Evolutionary conservation across 2,797 vertebrate species (phyloP).

Genomic region (Halcyon badia): DNA sequence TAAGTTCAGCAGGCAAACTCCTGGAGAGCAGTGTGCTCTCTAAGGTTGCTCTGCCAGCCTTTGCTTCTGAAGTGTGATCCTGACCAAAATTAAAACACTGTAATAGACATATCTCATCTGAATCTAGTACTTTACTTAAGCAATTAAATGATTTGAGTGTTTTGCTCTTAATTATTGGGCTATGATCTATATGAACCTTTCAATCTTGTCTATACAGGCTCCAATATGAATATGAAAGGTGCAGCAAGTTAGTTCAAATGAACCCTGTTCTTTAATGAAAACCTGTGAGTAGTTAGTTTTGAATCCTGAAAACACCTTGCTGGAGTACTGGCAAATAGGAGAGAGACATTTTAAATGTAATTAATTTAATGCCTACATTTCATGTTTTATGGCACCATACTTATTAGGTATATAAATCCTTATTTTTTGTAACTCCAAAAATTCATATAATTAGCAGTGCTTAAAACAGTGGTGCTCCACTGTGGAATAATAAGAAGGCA

Average conservation of each 20-base stretch:
- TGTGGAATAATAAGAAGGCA: neutral
- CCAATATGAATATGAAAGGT: neutral
- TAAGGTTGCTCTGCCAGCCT: neutral
- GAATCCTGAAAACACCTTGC: neutral
- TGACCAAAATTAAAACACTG: fast-evolving
- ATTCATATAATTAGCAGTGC: neutral
- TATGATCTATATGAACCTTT: neutral
- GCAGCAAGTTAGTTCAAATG: neutral
- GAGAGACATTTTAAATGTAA: neutral
- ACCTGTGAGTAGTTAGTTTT: neutral
- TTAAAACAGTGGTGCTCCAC: neutral
- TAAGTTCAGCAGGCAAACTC: neutral
- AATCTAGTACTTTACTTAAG: neutral
- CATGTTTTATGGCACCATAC: neutral
- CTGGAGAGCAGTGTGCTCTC: neutral
- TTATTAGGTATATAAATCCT: neutral
- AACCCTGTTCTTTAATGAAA: neutral
- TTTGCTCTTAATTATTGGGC: neutral
- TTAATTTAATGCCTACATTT: neutral
- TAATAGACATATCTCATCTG: neutral
- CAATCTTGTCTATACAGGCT: neutral
- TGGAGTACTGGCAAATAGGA: neutral
- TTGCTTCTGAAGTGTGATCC: neutral
- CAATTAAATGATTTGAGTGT: neutral
- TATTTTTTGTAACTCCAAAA: neutral